Evolutionary conservation across 2,113 vertebrate genomes (phyloP).

Genomic region (Meleagris gallopavo): DNA sequence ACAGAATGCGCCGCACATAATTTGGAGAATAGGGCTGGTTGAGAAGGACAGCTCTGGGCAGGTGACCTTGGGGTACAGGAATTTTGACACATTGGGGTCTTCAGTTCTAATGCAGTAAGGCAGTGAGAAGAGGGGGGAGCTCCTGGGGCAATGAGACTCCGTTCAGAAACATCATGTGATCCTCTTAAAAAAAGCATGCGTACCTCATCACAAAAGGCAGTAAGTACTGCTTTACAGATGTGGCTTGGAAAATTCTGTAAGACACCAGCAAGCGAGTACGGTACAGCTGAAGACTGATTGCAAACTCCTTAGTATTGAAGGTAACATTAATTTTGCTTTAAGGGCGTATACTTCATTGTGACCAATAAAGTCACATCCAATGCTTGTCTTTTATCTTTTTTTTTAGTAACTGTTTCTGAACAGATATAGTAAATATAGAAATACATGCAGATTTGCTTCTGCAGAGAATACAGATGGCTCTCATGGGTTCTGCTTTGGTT

Average conservation of each 20-base stretch:
- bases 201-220: not conserved
- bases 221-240: not conserved
- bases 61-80: not conserved
- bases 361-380: not conserved
- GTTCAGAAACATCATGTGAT: not conserved
- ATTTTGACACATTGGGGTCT: not conserved
- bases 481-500: not conserved
- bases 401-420: not conserved
- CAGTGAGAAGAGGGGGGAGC: not conserved
- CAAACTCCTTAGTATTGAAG: not conserved
- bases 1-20: not conserved
- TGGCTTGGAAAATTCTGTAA: not conserved
- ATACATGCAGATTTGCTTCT: not conserved
- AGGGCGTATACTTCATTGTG: rapidly evolving
- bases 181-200: not conserved
- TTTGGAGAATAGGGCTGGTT: not conserved
- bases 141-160: not conserved
- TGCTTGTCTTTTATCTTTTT: not conserved
- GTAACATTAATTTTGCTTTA: not conserved
- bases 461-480: not conserved
- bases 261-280: not conserved
- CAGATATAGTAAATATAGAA: not conserved
- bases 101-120: not conserved
- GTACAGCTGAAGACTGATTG: not conserved
- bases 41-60: not conserved